A percentile compares a stretch with the other conserved stretches of the same genome.
These are phyloP conservation scores for Drosophila prolongata DNA, from an alignment of 2,888 invertebrate genomes.

Conservation along the genomic window DNA sequence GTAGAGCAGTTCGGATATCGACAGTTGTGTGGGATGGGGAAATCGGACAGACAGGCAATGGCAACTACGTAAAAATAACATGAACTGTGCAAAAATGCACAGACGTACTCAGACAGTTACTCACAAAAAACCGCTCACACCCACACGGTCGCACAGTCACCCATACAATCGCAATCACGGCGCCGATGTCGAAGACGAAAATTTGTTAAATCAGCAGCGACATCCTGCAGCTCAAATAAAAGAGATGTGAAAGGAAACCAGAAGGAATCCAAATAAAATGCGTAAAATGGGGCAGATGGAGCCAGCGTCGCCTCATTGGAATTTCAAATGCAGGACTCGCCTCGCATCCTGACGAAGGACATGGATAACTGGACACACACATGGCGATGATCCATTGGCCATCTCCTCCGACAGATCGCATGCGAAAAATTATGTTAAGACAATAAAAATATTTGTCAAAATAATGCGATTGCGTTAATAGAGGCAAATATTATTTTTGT, in stretches of 20 bases:
- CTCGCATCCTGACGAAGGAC: slow-evolving; percentile 8
- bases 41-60: slow-evolving; percentile 68
- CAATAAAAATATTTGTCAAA: slow-evolving; percentile 82
- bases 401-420: slow-evolving; percentile 44
- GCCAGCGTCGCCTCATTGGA: slow-evolving; percentile 66
- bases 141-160: slow-evolving; percentile 19
- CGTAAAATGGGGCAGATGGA: slow-evolving; percentile 32
- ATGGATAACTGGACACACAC: slow-evolving; percentile 45
- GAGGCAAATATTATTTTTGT: slow-evolving; percentile 80
- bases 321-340: slow-evolving; percentile 68
- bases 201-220: slow-evolving; percentile 75
- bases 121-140: slow-evolving; percentile 35
- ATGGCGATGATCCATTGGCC: slow-evolving; percentile 30
- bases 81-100: slow-evolving; percentile 65
- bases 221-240: slow-evolving; percentile 9
- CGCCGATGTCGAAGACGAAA: slow-evolving; percentile 65
- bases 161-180: slow-evolving; percentile 43
- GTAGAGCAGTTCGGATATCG: slow-evolving; percentile 9
- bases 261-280: slow-evolving; percentile 50
- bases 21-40: slow-evolving; percentile 29
- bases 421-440: slow-evolving; percentile 81
- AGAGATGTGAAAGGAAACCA: slow-evolving; percentile 2
- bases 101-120: slow-evolving; percentile 46
- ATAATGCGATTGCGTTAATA: slow-evolving; percentile 82
- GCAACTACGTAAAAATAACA: slow-evolving; percentile 75